Evolutionary conservation across 2,113 vertebrate genomes (phyloP).

Genomic region (Pygoscelis adeliae): DNA sequence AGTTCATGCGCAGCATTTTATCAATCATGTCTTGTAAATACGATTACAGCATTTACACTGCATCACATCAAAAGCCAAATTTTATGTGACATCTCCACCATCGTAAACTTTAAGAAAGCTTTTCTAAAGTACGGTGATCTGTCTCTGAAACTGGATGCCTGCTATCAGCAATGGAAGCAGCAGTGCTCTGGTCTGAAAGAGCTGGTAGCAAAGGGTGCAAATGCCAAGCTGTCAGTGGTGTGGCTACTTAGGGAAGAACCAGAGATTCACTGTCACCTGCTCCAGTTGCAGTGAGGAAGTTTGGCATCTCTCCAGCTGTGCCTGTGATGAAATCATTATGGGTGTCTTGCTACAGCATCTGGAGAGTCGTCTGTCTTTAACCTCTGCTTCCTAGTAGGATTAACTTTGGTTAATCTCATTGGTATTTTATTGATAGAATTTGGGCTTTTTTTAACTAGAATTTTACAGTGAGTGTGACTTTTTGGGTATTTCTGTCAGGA

Average conservation of each 20-base stretch:
- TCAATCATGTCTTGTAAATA: conserved; percentile 40
- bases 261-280: not conserved
- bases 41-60: conserved; percentile 12
- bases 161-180: not conserved
- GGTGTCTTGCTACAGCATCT: not conserved
- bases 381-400: not conserved
- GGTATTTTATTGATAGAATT: not conserved
- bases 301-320: not conserved
- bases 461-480: not conserved
- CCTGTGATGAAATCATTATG: not conserved
- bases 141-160: not conserved
- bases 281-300: not conserved
- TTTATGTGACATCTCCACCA: not conserved
- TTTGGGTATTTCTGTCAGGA: not conserved
- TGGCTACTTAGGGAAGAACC: not conserved
- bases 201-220: not conserved
- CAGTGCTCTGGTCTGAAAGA: not conserved
- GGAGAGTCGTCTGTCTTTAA: not conserved
- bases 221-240: not conserved
- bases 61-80: conserved; percentile 39
- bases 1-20: not conserved
- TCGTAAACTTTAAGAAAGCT: not conserved
- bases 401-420: not conserved
- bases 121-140: not conserved
- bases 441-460: not conserved